A percentile compares a stretch with the other conserved stretches of the same genome.
Conservation (phyloP, 2,113 vertebrate species). For the Rhegmatorhina hoffmannsi region DNA sequence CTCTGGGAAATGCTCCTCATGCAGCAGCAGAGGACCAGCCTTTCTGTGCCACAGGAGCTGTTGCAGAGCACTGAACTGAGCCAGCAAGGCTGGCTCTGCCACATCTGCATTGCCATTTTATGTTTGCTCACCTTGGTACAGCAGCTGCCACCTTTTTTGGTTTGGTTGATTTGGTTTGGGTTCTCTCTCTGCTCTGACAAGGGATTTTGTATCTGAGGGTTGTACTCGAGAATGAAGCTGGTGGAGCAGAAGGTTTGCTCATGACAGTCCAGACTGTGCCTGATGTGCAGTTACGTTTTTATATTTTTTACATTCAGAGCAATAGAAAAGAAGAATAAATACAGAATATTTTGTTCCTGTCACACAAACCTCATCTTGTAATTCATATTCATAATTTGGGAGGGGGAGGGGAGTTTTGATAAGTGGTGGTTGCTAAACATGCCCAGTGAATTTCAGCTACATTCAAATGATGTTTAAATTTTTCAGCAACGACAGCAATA, state of each 20-base stretch:
- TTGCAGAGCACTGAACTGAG: not conserved
- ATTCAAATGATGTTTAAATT: not conserved
- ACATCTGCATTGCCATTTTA: not conserved
- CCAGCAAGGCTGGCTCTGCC: not conserved
- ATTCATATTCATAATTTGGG: not conserved
- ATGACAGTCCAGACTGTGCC: not conserved
- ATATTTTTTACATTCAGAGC: not conserved
- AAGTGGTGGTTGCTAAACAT: not conserved
- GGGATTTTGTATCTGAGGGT: not conserved
- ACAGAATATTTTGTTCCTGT: not conserved
- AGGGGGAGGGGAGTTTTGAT: not conserved
- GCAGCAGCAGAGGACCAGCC: not conserved
- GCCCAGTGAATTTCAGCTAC: not conserved
- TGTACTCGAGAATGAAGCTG: not conserved
- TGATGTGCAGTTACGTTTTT: not conserved
- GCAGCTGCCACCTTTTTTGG: not conserved
- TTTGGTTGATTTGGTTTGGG: not conserved
- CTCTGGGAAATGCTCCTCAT: not conserved
- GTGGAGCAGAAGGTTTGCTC: not conserved
- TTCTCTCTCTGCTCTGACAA: accelerated
- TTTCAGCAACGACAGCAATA: not conserved
- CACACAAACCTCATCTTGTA: not conserved
- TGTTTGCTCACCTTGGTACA: not conserved
- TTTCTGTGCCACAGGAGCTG: not conserved
- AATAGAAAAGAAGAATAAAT: not conserved